Evolutionary conservation across 2,113 vertebrate genomes (phyloP).

Genomic region (Seriola dumerili): DNA sequence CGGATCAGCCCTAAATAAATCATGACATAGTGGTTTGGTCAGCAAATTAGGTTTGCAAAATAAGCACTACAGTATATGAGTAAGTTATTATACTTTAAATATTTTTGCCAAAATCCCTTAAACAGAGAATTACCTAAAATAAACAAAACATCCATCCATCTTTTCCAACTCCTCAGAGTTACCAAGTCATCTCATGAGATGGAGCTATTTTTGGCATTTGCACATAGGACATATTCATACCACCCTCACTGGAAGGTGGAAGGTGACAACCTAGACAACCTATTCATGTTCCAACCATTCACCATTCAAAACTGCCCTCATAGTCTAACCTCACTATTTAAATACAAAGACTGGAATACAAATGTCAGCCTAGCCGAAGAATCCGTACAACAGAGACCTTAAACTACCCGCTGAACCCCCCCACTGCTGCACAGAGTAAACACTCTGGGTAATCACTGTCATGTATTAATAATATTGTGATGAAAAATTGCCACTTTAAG

Average conservation of each 20-base stretch:
- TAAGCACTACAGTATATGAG: too few species aligned
- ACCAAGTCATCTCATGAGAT: background rate
- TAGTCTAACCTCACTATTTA: background rate
- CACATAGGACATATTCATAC: background rate
- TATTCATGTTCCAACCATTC: background rate
- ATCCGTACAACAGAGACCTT: background rate
- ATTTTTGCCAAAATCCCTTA: background rate
- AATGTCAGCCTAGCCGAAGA: background rate
- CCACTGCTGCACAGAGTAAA: constrained; percentile 41
- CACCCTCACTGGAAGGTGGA: background rate
- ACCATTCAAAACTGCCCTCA: background rate
- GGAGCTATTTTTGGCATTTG: background rate
- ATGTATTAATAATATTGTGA: constrained; percentile 55
- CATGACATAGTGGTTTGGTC: too few species aligned
- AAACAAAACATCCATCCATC: constrained; percentile 1
- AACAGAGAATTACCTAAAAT: background rate
- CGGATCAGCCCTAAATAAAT: too few species aligned
- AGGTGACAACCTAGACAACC: background rate
- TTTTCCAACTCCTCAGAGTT: background rate
- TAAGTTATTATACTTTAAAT: too few species aligned
- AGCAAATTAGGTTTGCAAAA: too few species aligned
- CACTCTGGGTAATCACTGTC: constrained; percentile 54
- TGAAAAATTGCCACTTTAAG: constrained; percentile 46
- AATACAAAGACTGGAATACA: background rate
- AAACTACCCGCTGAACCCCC: background rate